Evolutionary conservation across 2,797 vertebrate genomes (phyloP).

Genomic region (Anomalospiza imberbis): DNA sequence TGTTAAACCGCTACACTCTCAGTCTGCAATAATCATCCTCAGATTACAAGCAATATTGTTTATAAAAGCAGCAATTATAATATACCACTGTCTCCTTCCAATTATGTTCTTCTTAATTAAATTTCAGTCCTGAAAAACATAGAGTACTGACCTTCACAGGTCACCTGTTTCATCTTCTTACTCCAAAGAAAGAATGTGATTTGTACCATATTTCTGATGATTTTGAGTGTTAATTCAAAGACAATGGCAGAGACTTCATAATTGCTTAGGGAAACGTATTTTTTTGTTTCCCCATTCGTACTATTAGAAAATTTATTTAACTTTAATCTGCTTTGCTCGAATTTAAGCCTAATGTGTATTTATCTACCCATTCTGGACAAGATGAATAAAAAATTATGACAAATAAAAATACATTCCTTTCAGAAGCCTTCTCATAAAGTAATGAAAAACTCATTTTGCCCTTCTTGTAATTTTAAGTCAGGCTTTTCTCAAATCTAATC

Average conservation of each 20-base stretch:
- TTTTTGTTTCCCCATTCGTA: accelerated
- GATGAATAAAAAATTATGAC: not conserved
- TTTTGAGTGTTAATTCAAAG: not conserved
- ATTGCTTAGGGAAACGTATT: not conserved
- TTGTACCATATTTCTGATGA: not conserved
- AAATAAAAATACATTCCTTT: not conserved
- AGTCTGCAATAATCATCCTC: not conserved
- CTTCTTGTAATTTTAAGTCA: not conserved
- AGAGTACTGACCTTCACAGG: not conserved
- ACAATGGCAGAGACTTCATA: not conserved
- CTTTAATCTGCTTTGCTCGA: not conserved
- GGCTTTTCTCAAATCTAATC: not conserved
- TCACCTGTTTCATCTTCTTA: not conserved
- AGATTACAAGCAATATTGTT: not conserved
- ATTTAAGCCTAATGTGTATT: not conserved
- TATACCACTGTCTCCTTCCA: not conserved
- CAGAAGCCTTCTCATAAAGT: not conserved
- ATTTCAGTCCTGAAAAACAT: not conserved
- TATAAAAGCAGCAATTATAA: not conserved
- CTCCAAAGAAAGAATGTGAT: not conserved
- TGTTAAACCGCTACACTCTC: not conserved
- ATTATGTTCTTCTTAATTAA: not conserved
- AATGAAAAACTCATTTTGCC: not conserved
- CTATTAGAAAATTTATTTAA: not conserved
- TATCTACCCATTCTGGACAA: not conserved